These are phyloP conservation scores for Forbesichthys agassizii DNA, from an alignment of 2,113 vertebrate species.

Conservation along the genomic window DNA sequence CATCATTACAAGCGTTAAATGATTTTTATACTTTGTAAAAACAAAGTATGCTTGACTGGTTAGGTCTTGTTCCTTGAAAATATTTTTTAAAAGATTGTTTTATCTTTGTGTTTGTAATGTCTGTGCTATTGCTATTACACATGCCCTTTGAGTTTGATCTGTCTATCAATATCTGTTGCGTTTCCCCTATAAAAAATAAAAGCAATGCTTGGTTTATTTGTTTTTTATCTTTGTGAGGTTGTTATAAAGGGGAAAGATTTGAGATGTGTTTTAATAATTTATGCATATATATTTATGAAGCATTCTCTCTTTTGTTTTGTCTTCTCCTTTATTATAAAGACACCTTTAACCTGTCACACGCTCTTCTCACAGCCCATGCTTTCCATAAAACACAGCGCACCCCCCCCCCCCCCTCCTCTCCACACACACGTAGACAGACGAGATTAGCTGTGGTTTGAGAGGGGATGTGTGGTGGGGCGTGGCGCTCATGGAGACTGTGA, in stretches of 20 bases:
- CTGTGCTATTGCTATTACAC: constrained; percentile 29
- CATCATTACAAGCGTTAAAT: too few species aligned
- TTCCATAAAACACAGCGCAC: neutral
- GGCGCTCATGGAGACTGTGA: constrained; percentile 66
- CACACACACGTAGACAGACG: too few species aligned
- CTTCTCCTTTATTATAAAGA: neutral
- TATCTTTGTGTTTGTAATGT: constrained; percentile 25
- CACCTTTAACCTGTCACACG: neutral
- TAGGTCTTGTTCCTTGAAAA: too few species aligned
- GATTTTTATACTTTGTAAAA: too few species aligned
- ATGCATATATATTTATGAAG: too few species aligned
- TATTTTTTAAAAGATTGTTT: neutral
- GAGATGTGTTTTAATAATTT: too few species aligned
- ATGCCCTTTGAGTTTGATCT: constrained; percentile 54
- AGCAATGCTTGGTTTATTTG: neutral
- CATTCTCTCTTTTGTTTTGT: too few species aligned
- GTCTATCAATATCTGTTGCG: neutral
- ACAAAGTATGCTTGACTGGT: too few species aligned
- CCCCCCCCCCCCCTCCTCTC: neutral
- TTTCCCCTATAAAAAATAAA: constrained; percentile 43
- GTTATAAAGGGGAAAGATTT: too few species aligned
- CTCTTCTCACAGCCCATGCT: neutral
- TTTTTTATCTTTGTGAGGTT: neutral
- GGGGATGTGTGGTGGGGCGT: constrained; percentile 66
- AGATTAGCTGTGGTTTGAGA: neutral